Percentiles rank a stretch among this genome's conserved stretches.
Conservation (phyloP, 2,888 invertebrate species). For the Apodemia zela region DNA sequence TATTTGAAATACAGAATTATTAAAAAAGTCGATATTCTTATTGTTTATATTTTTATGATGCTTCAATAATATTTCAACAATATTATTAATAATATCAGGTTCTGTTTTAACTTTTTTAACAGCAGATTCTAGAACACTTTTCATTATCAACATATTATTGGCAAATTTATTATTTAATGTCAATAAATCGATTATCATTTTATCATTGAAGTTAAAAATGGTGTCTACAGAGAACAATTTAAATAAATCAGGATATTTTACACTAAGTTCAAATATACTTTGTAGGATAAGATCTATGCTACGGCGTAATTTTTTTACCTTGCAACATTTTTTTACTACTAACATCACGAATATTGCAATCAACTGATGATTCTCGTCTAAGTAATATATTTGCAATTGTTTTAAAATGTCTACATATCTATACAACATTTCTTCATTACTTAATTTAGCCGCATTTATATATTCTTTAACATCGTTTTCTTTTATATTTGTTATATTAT, state of each 20-base stretch:
- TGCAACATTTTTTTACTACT: slow-evolving; percentile 55
- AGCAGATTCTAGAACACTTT: slow-evolving; percentile 56
- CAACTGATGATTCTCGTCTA: slow-evolving; percentile 66
- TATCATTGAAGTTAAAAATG: slow-evolving; percentile 58
- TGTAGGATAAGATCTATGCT: slow-evolving; percentile 53
- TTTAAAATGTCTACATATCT: slow-evolving; percentile 53
- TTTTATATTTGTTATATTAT: slow-evolving; percentile 50
- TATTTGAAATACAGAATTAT: slow-evolving; percentile 62
- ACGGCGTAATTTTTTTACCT: slow-evolving; percentile 52
- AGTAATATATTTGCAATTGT: slow-evolving; percentile 53
- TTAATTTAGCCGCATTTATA: slow-evolving; percentile 42
- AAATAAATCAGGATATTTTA: slow-evolving; percentile 63
- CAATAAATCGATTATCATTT: slow-evolving; percentile 49
- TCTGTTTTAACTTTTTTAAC: slow-evolving; percentile 63
- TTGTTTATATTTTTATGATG: slow-evolving; percentile 43
- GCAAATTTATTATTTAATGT: slow-evolving; percentile 58
- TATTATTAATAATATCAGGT: slow-evolving; percentile 56
- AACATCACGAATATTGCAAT: slow-evolving; percentile 56
- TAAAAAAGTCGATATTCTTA: slow-evolving; percentile 51
- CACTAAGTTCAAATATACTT: slow-evolving; percentile 59
- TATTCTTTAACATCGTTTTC: slow-evolving; percentile 43
- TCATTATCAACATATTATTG: slow-evolving; percentile 52
- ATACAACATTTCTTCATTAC: slow-evolving; percentile 41
- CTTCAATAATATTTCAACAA: slow-evolving; percentile 54
- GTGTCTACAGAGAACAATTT: slow-evolving; percentile 57